Evolutionary conservation across 2,113 vertebrate species (phyloP), one percentile per base, ranked within the genome.

Genomic region (Dasyornis broadbenti): DNA sequence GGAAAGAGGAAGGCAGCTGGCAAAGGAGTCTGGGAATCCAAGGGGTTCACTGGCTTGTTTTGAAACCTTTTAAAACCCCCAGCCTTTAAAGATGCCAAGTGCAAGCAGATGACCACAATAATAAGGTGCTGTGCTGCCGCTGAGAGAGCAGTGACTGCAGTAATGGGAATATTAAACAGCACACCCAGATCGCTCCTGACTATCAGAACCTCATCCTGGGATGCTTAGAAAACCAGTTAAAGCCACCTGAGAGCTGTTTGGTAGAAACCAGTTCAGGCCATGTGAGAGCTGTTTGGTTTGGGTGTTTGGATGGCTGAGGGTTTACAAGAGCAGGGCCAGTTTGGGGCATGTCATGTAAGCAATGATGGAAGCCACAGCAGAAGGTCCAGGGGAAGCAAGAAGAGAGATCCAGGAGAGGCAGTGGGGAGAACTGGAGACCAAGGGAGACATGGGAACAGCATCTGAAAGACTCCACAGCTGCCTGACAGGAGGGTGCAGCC

Each of bases 131-230:
- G 28, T 27, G 70, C 57, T 75, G 60, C 52, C 7, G 15, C 82
- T 2, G 5, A 24, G 49, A 26, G 27, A 66, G 28, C 0, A 0
- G 17, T 1, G 5, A 6, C 7, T 24, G 57, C 52, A 42, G 9
- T 7, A 63, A 23, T 8, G 13, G 52, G 40, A 50, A 24, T 3
- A 11, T 7, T 8, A 4, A 49, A 26, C 3, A 40, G 85, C 3
- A 3, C 14, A 14, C 14, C 24, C 13, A 5, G 68, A 22, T 3
- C 7, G 26, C 33, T 16, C 3, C 19, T 8, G 1, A 1, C 14
- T 4, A 35, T 4, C 27, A 17, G 47, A 45, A 2, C 70, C 12
- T 50, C 42, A 17, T 2, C 73, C 50, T 21, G 4, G 1, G 13
- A 3, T 2, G 9, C 37, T 60, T 0, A 14, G 45, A 7, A 52